Evolutionary conservation across 2,113 vertebrate species (phyloP), one percentile per base, ranked within the genome.

Genomic region (Petromus typicus): DNA sequence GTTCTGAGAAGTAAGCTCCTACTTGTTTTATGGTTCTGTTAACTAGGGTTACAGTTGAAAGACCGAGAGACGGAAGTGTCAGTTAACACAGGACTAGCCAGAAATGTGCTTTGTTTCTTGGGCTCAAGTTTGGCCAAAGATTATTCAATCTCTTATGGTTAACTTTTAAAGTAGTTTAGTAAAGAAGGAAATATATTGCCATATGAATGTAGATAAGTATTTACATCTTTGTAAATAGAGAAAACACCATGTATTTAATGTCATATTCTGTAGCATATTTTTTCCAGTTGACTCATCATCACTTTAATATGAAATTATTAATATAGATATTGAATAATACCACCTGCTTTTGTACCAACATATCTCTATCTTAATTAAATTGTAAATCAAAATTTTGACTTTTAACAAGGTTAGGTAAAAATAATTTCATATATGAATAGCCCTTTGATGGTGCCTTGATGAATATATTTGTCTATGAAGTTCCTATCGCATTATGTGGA

Each of bases 11-110:
- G 67, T 88, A 88, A 92, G 66, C 11, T 96, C 84, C 94, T 97
- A 48, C 13, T 97, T 81, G 22, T 97, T 94, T 91, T 95, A 86
- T 96, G 97, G 90, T 92, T 54, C 76, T 96, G 90, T 95, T 82
- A 69, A 34, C 1, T 43, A 64, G 93, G 86, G 6, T 20, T 83
- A 43, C 12, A 80, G 30, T 88, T 75, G 59, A 87, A 93, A 91
- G 22, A 25, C 22, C 25, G 7, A 12, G 57, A 11, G 51, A 73
- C 0, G 69, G 95, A 96, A 93, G 91, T 82, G 63, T 95, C 88
- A 56, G 0, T 97, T 96, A 98, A 95, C 54, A 80, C 27, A 43
- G 63, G 13, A 10, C 66, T 83, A 91, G 0, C 45, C 2, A 84
- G 76, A 22, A 63, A 57, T 92, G n/a, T 87, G 78, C 57, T 89